These are phyloP conservation scores for Lindbergichthys nudifrons DNA, from an alignment of 2,797 vertebrate genomes.

Conservation along the genomic window DNA sequence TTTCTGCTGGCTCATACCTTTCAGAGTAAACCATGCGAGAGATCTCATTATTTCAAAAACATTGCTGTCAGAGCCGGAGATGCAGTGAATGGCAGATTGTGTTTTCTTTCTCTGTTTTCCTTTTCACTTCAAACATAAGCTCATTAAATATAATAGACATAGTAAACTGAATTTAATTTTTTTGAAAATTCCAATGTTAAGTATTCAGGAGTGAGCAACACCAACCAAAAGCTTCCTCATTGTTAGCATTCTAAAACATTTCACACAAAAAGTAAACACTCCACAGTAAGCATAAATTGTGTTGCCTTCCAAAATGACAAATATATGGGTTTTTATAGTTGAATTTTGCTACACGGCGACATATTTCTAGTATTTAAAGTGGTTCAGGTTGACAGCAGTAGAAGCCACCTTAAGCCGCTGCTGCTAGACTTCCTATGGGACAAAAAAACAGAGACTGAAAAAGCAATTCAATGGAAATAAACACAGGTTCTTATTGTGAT, in stretches of 20 bases:
- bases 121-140: slow-evolving; percentile 38
- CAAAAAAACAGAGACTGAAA: slow-evolving; percentile 10
- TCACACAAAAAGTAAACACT: slow-evolving; percentile 16
- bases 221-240: slow-evolving; percentile 31
- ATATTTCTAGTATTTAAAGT: slow-evolving; percentile 25
- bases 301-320: slow-evolving; percentile 30
- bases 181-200: slow-evolving; percentile 23
- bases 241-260: slow-evolving; percentile 26
- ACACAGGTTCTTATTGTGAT: slow-evolving; percentile 42
- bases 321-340: slow-evolving; percentile 1
- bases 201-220: slow-evolving; percentile 12
- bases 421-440: slow-evolving; percentile 15
- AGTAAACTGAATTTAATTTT: neutral
- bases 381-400: slow-evolving; percentile 38
- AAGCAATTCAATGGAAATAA: slow-evolving; percentile 35
- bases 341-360: slow-evolving; percentile 20
- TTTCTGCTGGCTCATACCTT: slow-evolving; percentile 62
- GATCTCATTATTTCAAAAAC: slow-evolving; percentile 62
- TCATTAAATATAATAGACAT: slow-evolving; percentile 31
- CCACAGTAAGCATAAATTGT: neutral
- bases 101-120: slow-evolving; percentile 33
- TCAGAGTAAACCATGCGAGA: slow-evolving; percentile 28
- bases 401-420: slow-evolving; percentile 12
- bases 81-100: slow-evolving; percentile 46
- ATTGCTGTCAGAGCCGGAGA: slow-evolving; percentile 49